phyloP scores from a whole-genome alignment of 2,113 vertebrate genomes.

The Nothocercus nigrocapillus region DNA sequence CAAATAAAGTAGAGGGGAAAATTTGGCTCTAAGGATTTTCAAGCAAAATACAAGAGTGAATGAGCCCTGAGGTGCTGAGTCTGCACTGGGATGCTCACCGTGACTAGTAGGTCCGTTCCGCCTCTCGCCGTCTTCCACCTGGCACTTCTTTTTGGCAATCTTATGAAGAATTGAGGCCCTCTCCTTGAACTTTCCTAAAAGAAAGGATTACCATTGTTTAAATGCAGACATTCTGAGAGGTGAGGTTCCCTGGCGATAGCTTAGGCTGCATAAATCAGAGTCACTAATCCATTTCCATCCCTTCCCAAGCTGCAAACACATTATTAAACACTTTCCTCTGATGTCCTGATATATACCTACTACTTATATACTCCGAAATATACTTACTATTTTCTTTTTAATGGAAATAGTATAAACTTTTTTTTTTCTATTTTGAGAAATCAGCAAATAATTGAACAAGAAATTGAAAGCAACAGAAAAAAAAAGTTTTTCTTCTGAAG shows the following conservation, averaged over 20 bases:
- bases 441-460: not conserved
- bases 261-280: not conserved
- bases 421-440: not conserved
- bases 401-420: not conserved
- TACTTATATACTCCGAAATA: not conserved
- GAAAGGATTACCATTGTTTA: slow-evolving; percentile 18
- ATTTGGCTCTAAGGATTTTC: not conserved
- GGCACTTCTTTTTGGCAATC: slow-evolving; percentile 98
- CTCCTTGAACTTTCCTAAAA: slow-evolving; percentile 95
- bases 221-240: not conserved
- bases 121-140: slow-evolving; percentile 92
- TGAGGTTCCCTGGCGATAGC: not conserved
- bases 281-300: not conserved
- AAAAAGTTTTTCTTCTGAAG: not conserved
- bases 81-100: slow-evolving; percentile 76
- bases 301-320: not conserved
- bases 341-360: not conserved
- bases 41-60: not conserved
- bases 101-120: slow-evolving; percentile 90
- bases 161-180: slow-evolving; percentile 98
- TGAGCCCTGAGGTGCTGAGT: not conserved
- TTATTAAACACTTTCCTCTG: not conserved
- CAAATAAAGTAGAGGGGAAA: not conserved
- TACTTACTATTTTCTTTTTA: not conserved
- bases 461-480: not conserved